Base-by-base conservation (phyloP, 2,113 vertebrate species). In the Athene cunicularia region DNA sequence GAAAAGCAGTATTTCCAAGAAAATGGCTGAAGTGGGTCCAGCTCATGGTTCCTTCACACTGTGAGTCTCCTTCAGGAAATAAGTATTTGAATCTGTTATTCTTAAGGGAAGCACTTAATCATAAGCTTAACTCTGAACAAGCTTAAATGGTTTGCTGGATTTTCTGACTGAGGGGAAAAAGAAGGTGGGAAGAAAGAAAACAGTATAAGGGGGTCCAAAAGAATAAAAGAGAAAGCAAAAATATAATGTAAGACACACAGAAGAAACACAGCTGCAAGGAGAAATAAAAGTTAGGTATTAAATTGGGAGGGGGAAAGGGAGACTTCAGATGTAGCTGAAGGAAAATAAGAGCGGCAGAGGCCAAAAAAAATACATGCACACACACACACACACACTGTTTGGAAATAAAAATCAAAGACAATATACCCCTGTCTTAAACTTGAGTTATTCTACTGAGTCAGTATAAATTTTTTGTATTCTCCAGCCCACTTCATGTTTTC, bases 71-170 rank as follows among this genome's bases (percentile, higher is more conserved):
- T 88, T 86, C 86, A 84, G 64, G 67, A 88, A 86, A 90, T 55
- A 24, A 47, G 33, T 67, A 64, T 83, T 88, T 74, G 8, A 41
- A 68, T 70, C 45, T 90, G 63, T 59, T 88, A 26, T 35, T 91
- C 68, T 84, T 74, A 50, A 83, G 71, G 63, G 53, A 91, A 91
- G 35, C 47, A n/a, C 41, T 93, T 84, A 76, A 93, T 79, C 81
- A 95, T 27, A 50, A 60, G 55, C 49, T 83, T 45, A 83, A 68
- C 32, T 67, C 59, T 68, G n/a, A 72, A 62, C 49, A 47, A 52
- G 50, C 81, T 83, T 76, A 88, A 90, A 67, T 41, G 67, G 21
- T 66, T 92, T 74, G 59, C 53, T 93, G 83, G 55, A 33, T 90
- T 92, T 93, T 90, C 62, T 72, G 58, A 50, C 21, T 75, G 81